These are phyloP conservation scores for Callocephalon fimbriatum DNA, from an alignment of 2,113 vertebrate genomes.

Conservation along the genomic window DNA sequence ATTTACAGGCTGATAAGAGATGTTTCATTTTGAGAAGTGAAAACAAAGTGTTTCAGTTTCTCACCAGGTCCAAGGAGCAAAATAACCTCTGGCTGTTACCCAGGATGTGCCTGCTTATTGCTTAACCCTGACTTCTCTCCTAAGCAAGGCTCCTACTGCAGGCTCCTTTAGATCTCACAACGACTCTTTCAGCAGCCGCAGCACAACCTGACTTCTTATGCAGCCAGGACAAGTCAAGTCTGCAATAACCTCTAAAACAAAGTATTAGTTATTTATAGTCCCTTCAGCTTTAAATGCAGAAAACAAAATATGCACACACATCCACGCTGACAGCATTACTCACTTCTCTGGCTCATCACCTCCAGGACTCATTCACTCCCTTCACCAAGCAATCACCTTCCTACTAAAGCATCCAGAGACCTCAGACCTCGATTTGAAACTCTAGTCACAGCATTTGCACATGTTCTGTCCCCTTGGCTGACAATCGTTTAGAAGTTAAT, in stretches of 20 bases:
- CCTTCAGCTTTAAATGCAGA: background rate
- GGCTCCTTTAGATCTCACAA: background rate
- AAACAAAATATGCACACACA: background rate
- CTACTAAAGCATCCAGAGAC: background rate
- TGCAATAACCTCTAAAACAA: background rate
- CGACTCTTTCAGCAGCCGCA: background rate
- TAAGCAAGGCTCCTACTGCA: background rate
- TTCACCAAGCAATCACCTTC: background rate
- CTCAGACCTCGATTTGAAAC: background rate
- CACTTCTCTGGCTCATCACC: background rate
- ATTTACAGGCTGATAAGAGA: background rate
- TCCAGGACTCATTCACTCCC: background rate
- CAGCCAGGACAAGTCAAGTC: background rate
- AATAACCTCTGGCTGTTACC: background rate
- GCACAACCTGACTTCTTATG: accelerated
- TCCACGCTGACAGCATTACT: background rate
- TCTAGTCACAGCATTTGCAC: accelerated
- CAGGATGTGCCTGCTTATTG: background rate
- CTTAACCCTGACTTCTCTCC: background rate
- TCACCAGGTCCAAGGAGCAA: background rate
- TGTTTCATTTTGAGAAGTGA: background rate
- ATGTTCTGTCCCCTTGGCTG: background rate
- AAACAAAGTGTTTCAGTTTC: background rate
- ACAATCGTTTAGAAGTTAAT: background rate
- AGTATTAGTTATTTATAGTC: background rate